Evolutionary conservation across 2,888 invertebrate species (phyloP), one percentile per base, ranked within the genome.

Genomic region (Neoascia interrupta): DNA sequence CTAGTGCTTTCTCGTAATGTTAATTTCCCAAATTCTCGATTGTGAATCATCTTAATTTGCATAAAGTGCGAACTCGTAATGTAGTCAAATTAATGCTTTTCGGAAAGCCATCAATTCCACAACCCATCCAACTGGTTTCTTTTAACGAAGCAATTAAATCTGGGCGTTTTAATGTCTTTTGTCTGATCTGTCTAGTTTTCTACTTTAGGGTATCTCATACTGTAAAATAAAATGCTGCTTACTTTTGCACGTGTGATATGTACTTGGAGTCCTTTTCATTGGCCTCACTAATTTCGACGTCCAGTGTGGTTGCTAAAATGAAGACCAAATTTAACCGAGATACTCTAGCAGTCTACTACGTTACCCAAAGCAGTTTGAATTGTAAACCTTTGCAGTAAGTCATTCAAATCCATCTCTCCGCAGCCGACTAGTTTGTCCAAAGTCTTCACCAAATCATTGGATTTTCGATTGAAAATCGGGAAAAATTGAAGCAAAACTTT

Each of bases 401-500:
- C 66, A 23, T 79, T 68, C 45, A 79, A 51, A 31, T 79, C 79
- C 13, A 73, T 15, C 36, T 56, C 79, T 4, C 61, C 73, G 6
- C 36, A 10, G 6, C 68, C 73, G 5, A 73, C 61, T 5, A 79
- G 28, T 1, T n/a, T 61, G 8, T 61, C 49, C 0, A 79, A 43
- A 6, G 66, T 73, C 31, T 51, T 1, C 4, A 66, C 6, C n/a
- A 79, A 49, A 1, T 79, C 41, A 11, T 56, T 23, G 1, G 73
- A 79, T 51, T 73, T 73, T 0, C 64, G 66, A 47, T 82, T 82
- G 31, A 84, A 83, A n/a, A 82, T 82, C 5, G 84, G 84, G 37
- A 84, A 79, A 47, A 84, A 84, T 15, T 81, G 81, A 26, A 80
- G 61, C 16, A 84, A 36, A 19, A 83, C 81, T 11, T 81, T 82